Evolutionary conservation across 2,797 vertebrate genomes (phyloP).

Genomic region (Sylvia borin): DNA sequence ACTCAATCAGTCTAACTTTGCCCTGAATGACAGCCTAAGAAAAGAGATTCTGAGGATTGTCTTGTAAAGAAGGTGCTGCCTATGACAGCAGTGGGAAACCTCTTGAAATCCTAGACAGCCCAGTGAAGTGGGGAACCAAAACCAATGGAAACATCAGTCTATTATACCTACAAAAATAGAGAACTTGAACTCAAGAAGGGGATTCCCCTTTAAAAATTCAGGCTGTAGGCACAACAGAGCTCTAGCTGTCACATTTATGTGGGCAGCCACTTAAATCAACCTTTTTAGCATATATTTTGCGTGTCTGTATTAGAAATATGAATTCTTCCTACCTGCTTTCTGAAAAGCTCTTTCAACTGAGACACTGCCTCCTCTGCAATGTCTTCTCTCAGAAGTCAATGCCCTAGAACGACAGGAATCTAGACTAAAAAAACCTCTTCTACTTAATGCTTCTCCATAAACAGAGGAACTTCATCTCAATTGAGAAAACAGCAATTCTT

Average conservation of each 20-base stretch:
- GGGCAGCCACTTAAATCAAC: slow-evolving; percentile 34
- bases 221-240: neutral
- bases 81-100: neutral
- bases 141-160: neutral
- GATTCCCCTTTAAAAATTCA: neutral
- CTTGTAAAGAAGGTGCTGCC: neutral
- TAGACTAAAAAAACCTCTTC: slow-evolving; percentile 37
- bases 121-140: neutral
- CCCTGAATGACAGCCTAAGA: neutral
- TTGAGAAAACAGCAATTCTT: neutral
- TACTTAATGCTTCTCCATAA: slow-evolving; percentile 11
- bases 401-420: neutral
- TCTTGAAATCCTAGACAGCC: neutral
- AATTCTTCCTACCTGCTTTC: neutral
- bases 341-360: neutral
- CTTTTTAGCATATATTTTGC: slow-evolving; percentile 4
- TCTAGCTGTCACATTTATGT: neutral
- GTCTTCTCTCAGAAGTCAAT: slow-evolving; percentile 11
- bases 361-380: neutral
- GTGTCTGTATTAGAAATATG: neutral
- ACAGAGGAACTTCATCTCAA: neutral
- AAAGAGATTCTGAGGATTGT: neutral
- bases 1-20: neutral
- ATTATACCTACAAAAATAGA: neutral
- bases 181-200: neutral